Base-by-base conservation (phyloP, 2,888 invertebrate species). In the Melinopterus prodromus region DNA sequence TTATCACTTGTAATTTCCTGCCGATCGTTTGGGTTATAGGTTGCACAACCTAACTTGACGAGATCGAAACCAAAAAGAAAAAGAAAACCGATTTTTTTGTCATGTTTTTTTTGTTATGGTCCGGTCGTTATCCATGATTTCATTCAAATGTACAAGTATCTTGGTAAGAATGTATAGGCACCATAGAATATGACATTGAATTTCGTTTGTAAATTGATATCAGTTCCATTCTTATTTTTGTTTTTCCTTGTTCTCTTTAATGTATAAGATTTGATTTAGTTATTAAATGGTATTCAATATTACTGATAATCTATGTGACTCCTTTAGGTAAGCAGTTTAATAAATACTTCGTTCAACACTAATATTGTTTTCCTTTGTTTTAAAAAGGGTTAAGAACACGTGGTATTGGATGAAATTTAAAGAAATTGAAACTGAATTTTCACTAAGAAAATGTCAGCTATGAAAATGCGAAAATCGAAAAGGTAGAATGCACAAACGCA, bases 341-440 rank as follows among this genome's bases (percentile, higher is more conserved):
- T 84, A 85, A 84, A 85, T 79, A 80, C 81, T 83, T 82, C 84
- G 81, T 84, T 85, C 84, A 91, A 91, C 90, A 91, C 92, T 92
- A 92, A 92, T 92, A 89, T 91, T 91, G 91, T 92, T 92, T 94
- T 94, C 94, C 93, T 94, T 94, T 94, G 93, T 93, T 94, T 94
- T 92, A 93, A 88, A 92, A 94, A 94, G 94, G 94, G 93, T 93
- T 93, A 93, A 93, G 94, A 93, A 93, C 93, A 94, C 93, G 94
- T 94, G 93, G 93, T 93, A 93, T 93, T 93, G 94, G 94, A 94
- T 94, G 94, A 94, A 93, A 92, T 92, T 86, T 83, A 84, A 83
- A 74, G 74, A 74, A 74, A 74, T 74, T 74, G 82, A 82, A 84
- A 82, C 82, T 83, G 80, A 82, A 82, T 81, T 82, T 77, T 69